These are phyloP conservation scores for Chrysolophus pictus DNA, from an alignment of 2,797 vertebrate species.

Conservation along the genomic window DNA sequence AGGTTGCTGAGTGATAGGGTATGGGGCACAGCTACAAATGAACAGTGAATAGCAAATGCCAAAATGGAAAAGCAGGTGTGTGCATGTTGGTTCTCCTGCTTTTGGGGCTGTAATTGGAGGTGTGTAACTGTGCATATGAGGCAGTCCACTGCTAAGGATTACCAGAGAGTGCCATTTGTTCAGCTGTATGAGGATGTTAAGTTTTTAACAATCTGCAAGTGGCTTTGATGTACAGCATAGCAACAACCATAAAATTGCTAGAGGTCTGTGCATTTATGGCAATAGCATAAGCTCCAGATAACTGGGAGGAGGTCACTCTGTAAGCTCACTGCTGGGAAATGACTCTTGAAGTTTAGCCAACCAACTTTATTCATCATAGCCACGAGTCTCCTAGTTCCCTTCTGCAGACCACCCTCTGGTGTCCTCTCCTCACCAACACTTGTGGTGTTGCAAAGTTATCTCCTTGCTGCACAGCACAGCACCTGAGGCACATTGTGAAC, in stretches of 20 bases:
- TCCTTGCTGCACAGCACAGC: not conserved
- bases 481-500: not conserved
- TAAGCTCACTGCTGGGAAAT: slow-evolving; percentile 15
- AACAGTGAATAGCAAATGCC: not conserved
- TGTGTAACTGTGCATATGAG: not conserved
- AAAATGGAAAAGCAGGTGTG: not conserved
- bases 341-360: slow-evolving; percentile 7
- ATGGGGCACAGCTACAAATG: not conserved
- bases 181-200: not conserved
- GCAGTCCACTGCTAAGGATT: not conserved
- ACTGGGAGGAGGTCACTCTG: slow-evolving; percentile 31
- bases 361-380: not conserved
- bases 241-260: not conserved
- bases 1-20: not conserved
- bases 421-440: slow-evolving; percentile 10
- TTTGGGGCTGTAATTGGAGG: not conserved
- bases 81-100: not conserved
- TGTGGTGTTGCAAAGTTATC: slow-evolving; percentile 30
- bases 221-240: not conserved
- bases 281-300: not conserved
- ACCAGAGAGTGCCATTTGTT: not conserved
- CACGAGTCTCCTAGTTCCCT: slow-evolving; percentile 4
- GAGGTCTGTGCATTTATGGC: not conserved
- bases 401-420: not conserved
- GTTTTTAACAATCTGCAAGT: not conserved